phyloP scores from a whole-genome alignment of 2,113 vertebrate species.

The Cyanistes caeruleus region DNA sequence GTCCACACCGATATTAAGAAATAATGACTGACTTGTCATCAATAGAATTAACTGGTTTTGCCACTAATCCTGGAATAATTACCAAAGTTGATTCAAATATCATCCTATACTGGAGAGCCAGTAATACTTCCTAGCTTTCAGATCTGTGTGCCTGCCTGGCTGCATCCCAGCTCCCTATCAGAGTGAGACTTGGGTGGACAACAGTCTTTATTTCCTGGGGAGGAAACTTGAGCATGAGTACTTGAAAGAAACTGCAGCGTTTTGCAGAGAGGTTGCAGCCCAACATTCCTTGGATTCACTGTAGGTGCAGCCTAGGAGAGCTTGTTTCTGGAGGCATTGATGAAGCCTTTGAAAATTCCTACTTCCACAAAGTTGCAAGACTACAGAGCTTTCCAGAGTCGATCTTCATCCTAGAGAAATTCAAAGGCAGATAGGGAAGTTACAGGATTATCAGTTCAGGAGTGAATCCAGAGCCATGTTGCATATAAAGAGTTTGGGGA shows the following conservation, averaged over 20 bases:
- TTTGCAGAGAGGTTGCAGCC: neutral
- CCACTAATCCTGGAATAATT: neutral
- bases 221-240: neutral
- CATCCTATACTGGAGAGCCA: neutral
- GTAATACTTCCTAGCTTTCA: neutral
- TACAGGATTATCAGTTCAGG: neutral
- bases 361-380: neutral
- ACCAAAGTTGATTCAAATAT: neutral
- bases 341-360: neutral
- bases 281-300: rapidly evolving
- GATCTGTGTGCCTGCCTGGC: neutral
- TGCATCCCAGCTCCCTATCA: neutral
- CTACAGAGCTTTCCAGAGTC: neutral
- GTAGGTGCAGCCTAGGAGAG: neutral
- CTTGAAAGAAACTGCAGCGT: neutral
- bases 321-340: neutral
- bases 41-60: neutral
- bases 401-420: neutral
- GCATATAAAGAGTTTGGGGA: neutral
- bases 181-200: rapidly evolving
- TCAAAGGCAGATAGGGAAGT: neutral
- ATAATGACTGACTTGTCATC: neutral
- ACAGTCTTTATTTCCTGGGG: neutral
- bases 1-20: neutral
- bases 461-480: neutral